Conservation (phyloP, 2,113 vertebrate genomes). For the Serinus canaria region DNA sequence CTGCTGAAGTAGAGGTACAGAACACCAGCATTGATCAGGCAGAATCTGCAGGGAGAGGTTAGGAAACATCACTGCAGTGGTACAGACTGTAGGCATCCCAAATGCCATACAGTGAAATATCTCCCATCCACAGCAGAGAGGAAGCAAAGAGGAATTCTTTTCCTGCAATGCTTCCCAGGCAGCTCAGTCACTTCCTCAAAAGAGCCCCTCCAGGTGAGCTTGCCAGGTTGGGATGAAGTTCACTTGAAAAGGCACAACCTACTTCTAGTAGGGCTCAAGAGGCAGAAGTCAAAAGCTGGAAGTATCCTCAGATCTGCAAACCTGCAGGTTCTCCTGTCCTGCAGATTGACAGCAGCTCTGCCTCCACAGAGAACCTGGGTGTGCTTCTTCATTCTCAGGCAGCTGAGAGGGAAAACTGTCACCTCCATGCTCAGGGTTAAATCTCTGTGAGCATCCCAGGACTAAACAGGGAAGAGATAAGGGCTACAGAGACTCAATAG, state of each 20-base stretch:
- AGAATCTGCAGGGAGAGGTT: conserved; percentile 82
- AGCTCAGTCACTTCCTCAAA: background rate
- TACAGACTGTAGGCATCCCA: background rate
- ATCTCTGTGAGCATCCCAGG: background rate
- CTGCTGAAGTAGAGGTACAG: conserved; percentile 98
- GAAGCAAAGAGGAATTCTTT: background rate
- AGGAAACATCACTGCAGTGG: background rate
- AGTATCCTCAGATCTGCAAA: background rate
- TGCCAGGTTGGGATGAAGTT: background rate
- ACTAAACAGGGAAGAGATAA: background rate
- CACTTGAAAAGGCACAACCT: background rate
- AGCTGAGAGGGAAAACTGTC: background rate
- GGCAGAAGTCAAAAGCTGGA: background rate
- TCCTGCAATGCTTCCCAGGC: background rate
- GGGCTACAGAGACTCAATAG: background rate
- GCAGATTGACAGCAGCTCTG: background rate
- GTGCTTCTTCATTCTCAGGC: background rate
- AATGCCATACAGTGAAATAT: background rate
- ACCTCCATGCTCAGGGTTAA: background rate
- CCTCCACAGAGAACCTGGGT: background rate
- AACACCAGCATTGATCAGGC: conserved; percentile 95
- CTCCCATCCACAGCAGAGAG: background rate
- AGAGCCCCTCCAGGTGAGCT: background rate
- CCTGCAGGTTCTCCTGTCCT: background rate
- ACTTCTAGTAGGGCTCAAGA: background rate